These are phyloP conservation scores for Drosophila sulfurigaster DNA, from an alignment of 1,140 invertebrate genomes.

Conservation along the genomic window DNA sequence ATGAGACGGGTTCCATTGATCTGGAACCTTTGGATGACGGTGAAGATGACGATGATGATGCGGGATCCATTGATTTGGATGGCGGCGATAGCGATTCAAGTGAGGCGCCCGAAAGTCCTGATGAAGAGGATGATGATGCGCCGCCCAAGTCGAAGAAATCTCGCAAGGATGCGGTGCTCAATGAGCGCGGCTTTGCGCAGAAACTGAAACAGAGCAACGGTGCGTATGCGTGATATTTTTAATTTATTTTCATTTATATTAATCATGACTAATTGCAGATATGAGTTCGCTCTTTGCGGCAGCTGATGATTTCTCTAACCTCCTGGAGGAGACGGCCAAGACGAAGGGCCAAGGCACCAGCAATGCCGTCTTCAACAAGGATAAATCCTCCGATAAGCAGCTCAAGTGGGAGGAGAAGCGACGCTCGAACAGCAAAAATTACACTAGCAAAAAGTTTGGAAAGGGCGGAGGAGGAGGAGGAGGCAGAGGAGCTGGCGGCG, in stretches of 20 bases:
- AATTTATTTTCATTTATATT: not conserved
- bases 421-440: conserved; percentile 73
- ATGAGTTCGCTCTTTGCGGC: conserved; percentile 88
- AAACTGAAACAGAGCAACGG: conserved; percentile 78
- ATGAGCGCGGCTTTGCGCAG: conserved; percentile 70
- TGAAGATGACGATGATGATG: conserved; percentile 70
- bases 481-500: conserved; percentile 14
- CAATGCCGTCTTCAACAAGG: conserved; percentile 87
- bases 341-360: conserved; percentile 88
- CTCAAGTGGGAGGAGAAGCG: conserved; percentile 89
- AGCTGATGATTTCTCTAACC: conserved; percentile 90
- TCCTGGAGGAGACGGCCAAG: conserved; percentile 89
- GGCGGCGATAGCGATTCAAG: conserved; percentile 58
- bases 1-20: conserved; percentile 75
- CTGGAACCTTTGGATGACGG: conserved; percentile 56
- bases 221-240: conserved; percentile 36
- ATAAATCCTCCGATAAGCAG: conserved; percentile 89
- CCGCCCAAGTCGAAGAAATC: conserved; percentile 84
- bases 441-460: conserved; percentile 61
- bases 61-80: conserved; percentile 59
- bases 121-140: conserved; percentile 61
- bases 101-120: conserved; percentile 60
- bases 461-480: not conserved
- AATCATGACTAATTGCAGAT: conserved; percentile 56
- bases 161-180: conserved; percentile 45